Conservation (phyloP, 37 sponge, comb jelly and placozoan genomes). For the Theonella swinhoei region DNA sequence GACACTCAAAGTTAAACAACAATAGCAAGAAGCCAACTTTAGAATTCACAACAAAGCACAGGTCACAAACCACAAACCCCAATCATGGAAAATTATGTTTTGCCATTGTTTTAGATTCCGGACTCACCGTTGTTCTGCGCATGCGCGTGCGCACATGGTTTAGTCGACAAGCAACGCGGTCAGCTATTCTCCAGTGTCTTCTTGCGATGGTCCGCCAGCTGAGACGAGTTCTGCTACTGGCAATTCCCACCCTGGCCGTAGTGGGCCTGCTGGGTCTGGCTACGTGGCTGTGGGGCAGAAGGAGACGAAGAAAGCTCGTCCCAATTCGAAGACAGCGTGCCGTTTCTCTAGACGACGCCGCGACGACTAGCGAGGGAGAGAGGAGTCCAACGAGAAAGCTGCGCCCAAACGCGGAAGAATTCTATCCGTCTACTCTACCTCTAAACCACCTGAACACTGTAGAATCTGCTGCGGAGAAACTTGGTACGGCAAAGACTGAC, state of each 20-base stretch:
- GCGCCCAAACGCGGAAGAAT: not conserved
- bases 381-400: not conserved
- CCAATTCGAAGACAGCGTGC: not conserved
- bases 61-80: too few relatives aligned
- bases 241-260: conserved; percentile 24
- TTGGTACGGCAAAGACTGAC: not conserved
- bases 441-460: not conserved
- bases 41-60: too few relatives aligned
- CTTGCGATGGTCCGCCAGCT: not conserved
- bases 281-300: conserved; percentile 2
- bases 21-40: too few relatives aligned
- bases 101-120: too few relatives aligned
- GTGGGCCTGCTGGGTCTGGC: conserved; percentile 24
- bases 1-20: too few relatives aligned
- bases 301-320: not conserved
- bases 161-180: not conserved
- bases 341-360: not conserved
- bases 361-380: not conserved
- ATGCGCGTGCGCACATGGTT: conserved; percentile 29
- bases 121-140: too few relatives aligned
- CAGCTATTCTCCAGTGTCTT: not conserved
- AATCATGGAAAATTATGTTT: too few relatives aligned
- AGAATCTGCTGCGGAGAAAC: not conserved
- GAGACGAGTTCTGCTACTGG: conserved; percentile 23
- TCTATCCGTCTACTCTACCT: not conserved